Evolutionary conservation across 2,113 vertebrate species (phyloP).

Genomic region (Apteryx mantelli): DNA sequence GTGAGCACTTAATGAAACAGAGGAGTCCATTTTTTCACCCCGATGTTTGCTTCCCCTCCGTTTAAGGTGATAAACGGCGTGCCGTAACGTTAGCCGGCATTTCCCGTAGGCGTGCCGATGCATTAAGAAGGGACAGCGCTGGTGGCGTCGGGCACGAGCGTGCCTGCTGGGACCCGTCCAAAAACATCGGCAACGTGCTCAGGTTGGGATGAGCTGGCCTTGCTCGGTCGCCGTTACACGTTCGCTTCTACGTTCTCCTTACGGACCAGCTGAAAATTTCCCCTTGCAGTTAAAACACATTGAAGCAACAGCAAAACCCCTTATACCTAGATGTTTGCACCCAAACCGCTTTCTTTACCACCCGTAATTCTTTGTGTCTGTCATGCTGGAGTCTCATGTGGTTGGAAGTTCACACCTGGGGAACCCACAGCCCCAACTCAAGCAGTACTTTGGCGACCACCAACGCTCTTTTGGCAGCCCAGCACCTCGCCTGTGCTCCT

Average conservation of each 20-base stretch:
- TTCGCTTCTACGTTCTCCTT: neutral
- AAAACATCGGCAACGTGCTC: neutral
- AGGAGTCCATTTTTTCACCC: neutral
- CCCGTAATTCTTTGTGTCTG: neutral
- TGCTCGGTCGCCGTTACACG: fast-evolving
- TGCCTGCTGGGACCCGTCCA: neutral
- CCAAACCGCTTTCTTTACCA: neutral
- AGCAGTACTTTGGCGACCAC: neutral
- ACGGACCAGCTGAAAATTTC: neutral
- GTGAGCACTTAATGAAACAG: neutral
- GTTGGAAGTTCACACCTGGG: fast-evolving
- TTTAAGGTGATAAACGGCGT: no score
- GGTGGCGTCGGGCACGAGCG: neutral
- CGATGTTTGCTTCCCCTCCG: neutral
- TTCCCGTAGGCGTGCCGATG: neutral
- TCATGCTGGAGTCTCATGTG: neutral
- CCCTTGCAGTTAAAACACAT: neutral
- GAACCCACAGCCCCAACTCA: neutral
- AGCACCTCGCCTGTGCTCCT: fast-evolving
- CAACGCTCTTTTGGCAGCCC: neutral
- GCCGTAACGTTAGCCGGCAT: no score
- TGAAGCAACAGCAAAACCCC: neutral
- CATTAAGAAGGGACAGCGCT: neutral
- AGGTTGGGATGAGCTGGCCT: neutral
- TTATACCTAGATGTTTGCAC: neutral